phyloP scores from a whole-genome alignment of 2,888 invertebrate genomes.

The Hoplodrina ambigua region DNA sequence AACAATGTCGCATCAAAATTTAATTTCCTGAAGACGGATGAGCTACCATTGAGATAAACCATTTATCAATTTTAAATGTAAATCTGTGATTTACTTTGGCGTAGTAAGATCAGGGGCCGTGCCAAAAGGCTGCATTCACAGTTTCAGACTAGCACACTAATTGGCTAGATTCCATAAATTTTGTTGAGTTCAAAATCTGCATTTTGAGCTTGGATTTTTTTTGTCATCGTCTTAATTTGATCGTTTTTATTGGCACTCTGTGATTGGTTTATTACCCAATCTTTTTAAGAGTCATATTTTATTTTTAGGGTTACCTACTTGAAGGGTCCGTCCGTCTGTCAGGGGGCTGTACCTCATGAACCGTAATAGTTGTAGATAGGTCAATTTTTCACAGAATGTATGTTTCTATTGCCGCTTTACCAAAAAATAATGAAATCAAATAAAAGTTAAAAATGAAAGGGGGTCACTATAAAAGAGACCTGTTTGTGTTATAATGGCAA shows the following conservation, averaged over 20 bases:
- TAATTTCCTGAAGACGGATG: conserved; percentile 60
- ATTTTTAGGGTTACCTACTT: neutral
- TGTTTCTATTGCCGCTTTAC: no score
- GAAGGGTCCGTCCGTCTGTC: no score
- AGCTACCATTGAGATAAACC: conserved; percentile 53
- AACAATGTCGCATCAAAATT: conserved; percentile 52
- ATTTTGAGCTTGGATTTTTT: conserved; percentile 27
- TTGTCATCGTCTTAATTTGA: conserved; percentile 8
- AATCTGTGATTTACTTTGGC: conserved; percentile 56
- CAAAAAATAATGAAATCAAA: no score
- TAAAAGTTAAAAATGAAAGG: no score
- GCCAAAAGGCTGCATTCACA: conserved; percentile 57
- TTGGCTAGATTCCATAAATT: conserved; percentile 59
- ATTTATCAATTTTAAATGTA: conserved; percentile 65
- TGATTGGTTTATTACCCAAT: conserved; percentile 1
- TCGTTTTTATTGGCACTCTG: conserved; percentile 9
- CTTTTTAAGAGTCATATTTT: neutral
- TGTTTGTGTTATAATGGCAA: no score
- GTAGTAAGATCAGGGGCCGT: conserved; percentile 37
- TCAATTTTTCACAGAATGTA: no score
- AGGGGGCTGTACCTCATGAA: no score
- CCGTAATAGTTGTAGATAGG: no score
- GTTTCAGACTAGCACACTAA: conserved; percentile 37
- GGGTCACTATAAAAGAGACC: no score
- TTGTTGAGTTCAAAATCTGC: conserved; percentile 38